Conservation (phyloP, 2,888 invertebrate species). For the Augochlorella aurata region DNA sequence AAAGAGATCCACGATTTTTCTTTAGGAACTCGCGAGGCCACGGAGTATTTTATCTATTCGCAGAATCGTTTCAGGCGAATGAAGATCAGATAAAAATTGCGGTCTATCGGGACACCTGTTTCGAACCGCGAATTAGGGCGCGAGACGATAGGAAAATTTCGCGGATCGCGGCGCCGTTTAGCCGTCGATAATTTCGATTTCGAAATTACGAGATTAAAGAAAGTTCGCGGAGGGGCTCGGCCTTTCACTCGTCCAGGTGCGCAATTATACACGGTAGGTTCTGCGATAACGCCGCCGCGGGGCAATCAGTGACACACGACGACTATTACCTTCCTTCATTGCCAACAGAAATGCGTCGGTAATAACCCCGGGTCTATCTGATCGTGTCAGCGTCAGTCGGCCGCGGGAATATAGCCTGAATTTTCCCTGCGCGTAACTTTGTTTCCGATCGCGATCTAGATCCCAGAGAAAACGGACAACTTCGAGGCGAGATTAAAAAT, state of each 20-base stretch:
- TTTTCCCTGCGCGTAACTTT: not conserved
- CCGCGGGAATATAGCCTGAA: not conserved
- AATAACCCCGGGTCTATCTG: not conserved
- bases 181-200: not conserved
- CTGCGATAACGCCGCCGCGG: not conserved
- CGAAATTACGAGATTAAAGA: not conserved
- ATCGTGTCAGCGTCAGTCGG: constrained; percentile 1
- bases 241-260: no score
- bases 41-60: no score
- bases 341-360: not conserved
- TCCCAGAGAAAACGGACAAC: not conserved
- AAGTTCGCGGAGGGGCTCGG: not conserved
- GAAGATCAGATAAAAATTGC: not conserved
- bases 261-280: not conserved
- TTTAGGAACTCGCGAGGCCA: no score
- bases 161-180: not conserved
- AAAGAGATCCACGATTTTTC: no score
- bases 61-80: not conserved
- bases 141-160: not conserved
- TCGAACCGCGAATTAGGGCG: not conserved
- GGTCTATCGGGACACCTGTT: not conserved
- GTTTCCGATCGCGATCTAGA: not conserved
- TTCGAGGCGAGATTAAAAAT: not conserved
- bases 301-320: not conserved
- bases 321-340: constrained; percentile 1